Conservation (phyloP, 1,140 invertebrate species). For the Nasonia longicornis region DNA sequence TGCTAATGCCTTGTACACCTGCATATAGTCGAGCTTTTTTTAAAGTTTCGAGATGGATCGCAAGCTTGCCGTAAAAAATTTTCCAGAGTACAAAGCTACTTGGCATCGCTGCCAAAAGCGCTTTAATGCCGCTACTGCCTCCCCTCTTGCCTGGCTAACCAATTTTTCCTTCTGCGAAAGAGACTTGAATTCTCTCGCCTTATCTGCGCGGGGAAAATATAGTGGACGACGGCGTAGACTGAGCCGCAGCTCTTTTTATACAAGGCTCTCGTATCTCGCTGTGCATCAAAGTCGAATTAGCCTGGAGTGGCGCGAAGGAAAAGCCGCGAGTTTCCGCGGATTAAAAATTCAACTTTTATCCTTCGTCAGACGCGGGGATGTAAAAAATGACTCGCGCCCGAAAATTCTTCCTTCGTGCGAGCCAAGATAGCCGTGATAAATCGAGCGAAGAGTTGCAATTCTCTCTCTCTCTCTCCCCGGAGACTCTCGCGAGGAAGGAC, state of each 20-base stretch:
- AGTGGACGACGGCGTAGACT: no score
- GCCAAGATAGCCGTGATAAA: no score
- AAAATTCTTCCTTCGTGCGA: no score
- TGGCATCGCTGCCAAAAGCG: constrained; percentile 30
- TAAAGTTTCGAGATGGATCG: no score
- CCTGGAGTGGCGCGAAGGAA: not conserved
- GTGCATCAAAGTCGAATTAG: constrained; percentile 23
- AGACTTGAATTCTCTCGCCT: not conserved
- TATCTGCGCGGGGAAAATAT: not conserved
- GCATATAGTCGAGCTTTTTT: no score
- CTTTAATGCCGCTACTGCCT: not conserved
- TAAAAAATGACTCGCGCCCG: not conserved
- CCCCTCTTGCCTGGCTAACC: not conserved
- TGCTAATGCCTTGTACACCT: no score
- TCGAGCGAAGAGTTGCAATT: no score
- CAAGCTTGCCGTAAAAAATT: no score
- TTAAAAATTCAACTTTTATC: not conserved
- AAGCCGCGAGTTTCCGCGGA: not conserved
- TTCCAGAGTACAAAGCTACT: not conserved
- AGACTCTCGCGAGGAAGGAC: no score
- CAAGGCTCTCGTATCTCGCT: not conserved
- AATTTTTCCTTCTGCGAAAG: constrained; percentile 5
- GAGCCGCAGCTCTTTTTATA: not conserved
- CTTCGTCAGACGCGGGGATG: not conserved
- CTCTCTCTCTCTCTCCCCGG: no score